Base-by-base conservation (phyloP, 1,140 invertebrate species). In the Anastrepha obliqua region DNA sequence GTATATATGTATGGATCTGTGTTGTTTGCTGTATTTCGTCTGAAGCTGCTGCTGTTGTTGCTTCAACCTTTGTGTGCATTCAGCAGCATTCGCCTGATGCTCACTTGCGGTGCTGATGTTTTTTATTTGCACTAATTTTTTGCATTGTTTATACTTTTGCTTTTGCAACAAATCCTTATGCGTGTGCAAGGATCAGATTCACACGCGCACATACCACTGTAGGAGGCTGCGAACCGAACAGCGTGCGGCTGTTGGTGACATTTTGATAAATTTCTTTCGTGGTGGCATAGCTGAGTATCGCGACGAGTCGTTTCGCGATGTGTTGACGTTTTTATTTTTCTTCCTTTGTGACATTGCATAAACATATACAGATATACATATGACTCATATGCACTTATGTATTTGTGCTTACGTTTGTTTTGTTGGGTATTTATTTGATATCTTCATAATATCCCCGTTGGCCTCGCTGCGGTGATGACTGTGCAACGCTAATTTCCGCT, bases 401-500 rank as follows among this genome's bases (percentile, higher is more conserved):
- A 4, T 65, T 20, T 11, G 67, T 74, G 42, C 44, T 74, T 74
- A 74, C 67, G 7, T 74, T 47, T 74, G 67, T 47, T 74, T 15
- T 44, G 42, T 42, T 42, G 67, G 7, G 67, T 42, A 74, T 74
- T 74, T 42, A 44, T 4, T 74, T 74, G 67, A 44, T 44, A n/a
- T 74, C 67, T 74, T 47, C 39, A 74, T 74, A 47, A 47, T 6
- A 74, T 74, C 29, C 42, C 67, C 67, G 67, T 74, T 74, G 39
- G 42, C 39, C 39, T 74, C 17, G 60, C 42, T 74, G 51, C 42
- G 13, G 67, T 47, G 39, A 74, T 47, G 39, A 44, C 67, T 74
- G 67, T 74, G 67, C 67, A n/a, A 44, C 42, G 67, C 67, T 74
- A 74, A 74, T 74, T 74, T 74, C 67, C 67, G 67, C 67, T 74